Percentiles rank a stretch among this genome's conserved stretches.
Conservation (phyloP, 2,113 vertebrate species). For the Clarias magur region DNA sequence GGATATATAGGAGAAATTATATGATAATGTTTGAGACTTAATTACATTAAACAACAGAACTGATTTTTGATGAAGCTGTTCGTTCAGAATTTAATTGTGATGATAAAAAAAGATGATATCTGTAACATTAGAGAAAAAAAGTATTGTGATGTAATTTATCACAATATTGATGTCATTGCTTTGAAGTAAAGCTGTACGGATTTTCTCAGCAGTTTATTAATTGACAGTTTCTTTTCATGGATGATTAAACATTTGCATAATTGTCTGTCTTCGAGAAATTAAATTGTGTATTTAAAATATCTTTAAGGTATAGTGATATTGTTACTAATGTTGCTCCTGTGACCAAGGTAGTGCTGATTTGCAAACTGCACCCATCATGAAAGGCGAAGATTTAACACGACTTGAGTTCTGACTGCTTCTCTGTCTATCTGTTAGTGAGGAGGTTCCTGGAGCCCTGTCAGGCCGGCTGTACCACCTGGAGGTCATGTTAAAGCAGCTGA, state of each 20-base stretch:
- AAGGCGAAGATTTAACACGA: not conserved
- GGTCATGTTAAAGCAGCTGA: constrained; percentile 87
- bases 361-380: not conserved
- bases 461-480: constrained; percentile 88
- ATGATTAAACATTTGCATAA: not conserved
- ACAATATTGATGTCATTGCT: no score
- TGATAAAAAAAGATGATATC: no score
- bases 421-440: constrained; percentile 73
- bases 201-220: not conserved
- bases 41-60: no score
- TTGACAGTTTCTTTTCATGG: not conserved
- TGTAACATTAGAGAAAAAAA: no score
- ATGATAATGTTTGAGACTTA: not conserved
- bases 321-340: not conserved
- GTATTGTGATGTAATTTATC: no score
- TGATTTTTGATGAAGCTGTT: no score
- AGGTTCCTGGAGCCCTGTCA: constrained; percentile 75
- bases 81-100: no score
- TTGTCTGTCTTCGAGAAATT: not conserved
- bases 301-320: not conserved
- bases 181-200: not conserved
- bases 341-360: not conserved
- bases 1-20: no score
- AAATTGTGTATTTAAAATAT: not conserved
- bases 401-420: not conserved